Evolutionary conservation across 2,113 vertebrate species (phyloP).

Genomic region (Capreolus pygargus): DNA sequence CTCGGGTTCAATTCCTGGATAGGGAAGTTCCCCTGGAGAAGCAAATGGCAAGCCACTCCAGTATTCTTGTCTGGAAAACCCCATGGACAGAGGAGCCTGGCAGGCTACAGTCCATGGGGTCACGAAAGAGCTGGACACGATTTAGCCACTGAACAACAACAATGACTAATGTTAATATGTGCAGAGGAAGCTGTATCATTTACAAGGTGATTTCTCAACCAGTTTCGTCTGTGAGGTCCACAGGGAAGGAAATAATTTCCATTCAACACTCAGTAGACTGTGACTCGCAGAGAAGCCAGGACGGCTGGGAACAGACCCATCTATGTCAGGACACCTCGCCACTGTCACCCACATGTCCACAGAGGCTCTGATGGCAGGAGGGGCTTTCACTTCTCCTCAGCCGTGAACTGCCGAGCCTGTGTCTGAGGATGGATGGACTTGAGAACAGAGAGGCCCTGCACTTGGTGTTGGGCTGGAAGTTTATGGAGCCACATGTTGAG

Average conservation of each 20-base stretch:
- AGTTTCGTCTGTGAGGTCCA: not conserved
- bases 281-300: rapidly evolving
- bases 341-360: not conserved
- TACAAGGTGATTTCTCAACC: not conserved
- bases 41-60: not conserved
- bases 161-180: rapidly evolving
- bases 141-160: not conserved
- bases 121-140: not conserved
- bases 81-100: not conserved
- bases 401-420: rapidly evolving
- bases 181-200: rapidly evolving
- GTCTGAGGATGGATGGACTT: not conserved
- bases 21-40: not conserved
- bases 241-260: no score
- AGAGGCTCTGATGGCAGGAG: rapidly evolving
- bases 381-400: no score
- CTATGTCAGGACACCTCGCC: rapidly evolving
- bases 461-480: rapidly evolving
- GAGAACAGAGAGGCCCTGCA: not conserved
- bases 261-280: not conserved
- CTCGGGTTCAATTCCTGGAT: not conserved
- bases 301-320: not conserved
- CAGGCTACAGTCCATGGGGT: not conserved
- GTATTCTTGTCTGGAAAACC: not conserved
- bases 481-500: no score